Evolutionary conservation across 1,140 invertebrate genomes (phyloP).

Genomic region (Ladona fulva): DNA sequence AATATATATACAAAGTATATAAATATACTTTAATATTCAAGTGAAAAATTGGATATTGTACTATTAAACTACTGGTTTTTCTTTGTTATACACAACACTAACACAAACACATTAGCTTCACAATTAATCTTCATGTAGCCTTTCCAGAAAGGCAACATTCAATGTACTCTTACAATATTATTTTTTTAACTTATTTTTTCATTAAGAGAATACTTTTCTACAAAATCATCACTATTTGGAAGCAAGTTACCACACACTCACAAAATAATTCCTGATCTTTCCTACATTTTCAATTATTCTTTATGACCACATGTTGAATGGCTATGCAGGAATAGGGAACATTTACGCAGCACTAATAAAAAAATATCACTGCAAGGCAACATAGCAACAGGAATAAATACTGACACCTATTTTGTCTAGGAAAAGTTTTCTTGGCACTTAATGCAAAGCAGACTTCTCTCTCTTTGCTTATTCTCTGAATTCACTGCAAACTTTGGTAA

Average conservation of each 20-base stretch:
- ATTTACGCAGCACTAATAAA: constrained; percentile 7
- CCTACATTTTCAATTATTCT: not conserved
- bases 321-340: constrained; percentile 7
- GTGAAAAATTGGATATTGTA: constrained; percentile 10
- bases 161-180: not conserved
- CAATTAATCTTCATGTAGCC: not conserved
- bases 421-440: constrained; percentile 9
- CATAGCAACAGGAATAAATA: not conserved
- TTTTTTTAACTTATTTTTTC: constrained; percentile 4
- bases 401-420: not conserved
- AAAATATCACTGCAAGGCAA: constrained; percentile 9
- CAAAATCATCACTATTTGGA: constrained; percentile 10
- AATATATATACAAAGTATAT: constrained; percentile 15
- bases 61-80: constrained; percentile 2
- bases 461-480: constrained; percentile 1
- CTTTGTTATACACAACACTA: constrained; percentile 1
- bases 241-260: not conserved
- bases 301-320: not conserved
- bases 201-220: constrained; percentile 4
- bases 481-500: constrained; percentile 5
- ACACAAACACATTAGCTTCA: constrained; percentile 5
- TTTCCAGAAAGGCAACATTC: not conserved
- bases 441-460: constrained; percentile 1
- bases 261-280: not conserved
- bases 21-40: constrained; percentile 11